Evolutionary conservation across 2,888 invertebrate genomes (phyloP).

Genomic region (Frankliniella fusca): DNA sequence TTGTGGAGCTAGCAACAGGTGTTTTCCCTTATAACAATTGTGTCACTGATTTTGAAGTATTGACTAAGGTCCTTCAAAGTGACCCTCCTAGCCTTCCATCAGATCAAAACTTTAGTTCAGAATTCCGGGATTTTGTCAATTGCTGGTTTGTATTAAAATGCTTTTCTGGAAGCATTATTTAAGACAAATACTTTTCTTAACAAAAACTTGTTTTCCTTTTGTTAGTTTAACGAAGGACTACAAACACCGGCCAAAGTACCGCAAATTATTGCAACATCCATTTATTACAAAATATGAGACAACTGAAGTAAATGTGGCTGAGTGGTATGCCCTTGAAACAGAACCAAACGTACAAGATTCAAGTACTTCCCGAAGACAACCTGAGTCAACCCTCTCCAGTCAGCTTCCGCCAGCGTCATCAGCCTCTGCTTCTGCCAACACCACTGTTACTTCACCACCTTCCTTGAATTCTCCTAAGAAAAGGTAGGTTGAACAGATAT

Average conservation of each 20-base stretch:
- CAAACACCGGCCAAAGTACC: constrained; percentile 89
- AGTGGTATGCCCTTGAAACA: constrained; percentile 65
- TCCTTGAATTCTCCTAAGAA: constrained; percentile 34
- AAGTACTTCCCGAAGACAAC: background rate
- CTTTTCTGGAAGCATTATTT: background rate
- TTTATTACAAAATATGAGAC: constrained; percentile 79
- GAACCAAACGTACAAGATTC: background rate
- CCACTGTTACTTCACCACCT: background rate
- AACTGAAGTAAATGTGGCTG: constrained; percentile 67
- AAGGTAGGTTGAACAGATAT: constrained; percentile 33
- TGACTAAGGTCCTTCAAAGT: constrained; percentile 84
- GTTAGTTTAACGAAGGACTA: constrained; percentile 89
- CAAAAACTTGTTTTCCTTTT: constrained; percentile 39
- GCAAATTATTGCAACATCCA: constrained; percentile 78
- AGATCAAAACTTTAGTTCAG: constrained; percentile 70
- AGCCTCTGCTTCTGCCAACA: background rate
- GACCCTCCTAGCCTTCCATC: constrained; percentile 82
- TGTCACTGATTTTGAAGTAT: constrained; percentile 95
- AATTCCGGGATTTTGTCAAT: constrained; percentile 86
- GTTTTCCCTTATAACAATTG: constrained; percentile 92
- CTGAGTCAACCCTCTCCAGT: background rate
- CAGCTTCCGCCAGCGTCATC: background rate
- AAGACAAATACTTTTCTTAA: background rate
- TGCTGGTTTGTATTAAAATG: constrained; percentile 65
- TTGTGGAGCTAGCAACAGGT: constrained; percentile 95